Percentiles rank a stretch among this genome's conserved stretches.
These are phyloP conservation scores for Agonopterix heracliana DNA, from an alignment of 2,888 invertebrate genomes.

Conservation along the genomic window DNA sequence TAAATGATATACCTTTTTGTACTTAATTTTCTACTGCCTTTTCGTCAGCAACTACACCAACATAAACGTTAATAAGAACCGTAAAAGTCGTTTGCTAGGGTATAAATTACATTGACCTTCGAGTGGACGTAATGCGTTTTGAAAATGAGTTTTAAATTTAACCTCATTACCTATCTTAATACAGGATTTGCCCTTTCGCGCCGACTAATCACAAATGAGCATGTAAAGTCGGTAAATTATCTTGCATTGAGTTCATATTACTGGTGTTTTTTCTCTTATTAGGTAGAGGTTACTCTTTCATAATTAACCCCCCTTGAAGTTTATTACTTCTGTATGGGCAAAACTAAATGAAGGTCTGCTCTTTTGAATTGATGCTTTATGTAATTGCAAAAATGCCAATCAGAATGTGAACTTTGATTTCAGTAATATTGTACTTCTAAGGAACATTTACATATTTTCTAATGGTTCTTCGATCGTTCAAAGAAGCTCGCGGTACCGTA, in stretches of 20 bases:
- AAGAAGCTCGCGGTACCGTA: too few relatives aligned
- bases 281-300: constrained; percentile 64
- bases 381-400: constrained; percentile 31
- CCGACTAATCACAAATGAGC: constrained; percentile 75
- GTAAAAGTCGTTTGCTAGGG: constrained; percentile 44
- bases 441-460: too few relatives aligned
- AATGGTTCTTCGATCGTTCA: too few relatives aligned
- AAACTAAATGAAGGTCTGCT: constrained; percentile 53
- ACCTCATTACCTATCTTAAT: constrained; percentile 77
- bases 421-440: too few relatives aligned
- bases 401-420: constrained; percentile 9
- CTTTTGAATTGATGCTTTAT: constrained; percentile 43
- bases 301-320: constrained; percentile 73
- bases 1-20: constrained; percentile 67
- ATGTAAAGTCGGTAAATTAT: constrained; percentile 75
- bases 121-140: constrained; percentile 38
- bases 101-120: constrained; percentile 40
- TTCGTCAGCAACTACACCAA: constrained; percentile 58
- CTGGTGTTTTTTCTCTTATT: constrained; percentile 61
- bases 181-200: constrained; percentile 76
- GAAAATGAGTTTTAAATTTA: constrained; percentile 48
- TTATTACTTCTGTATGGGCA: constrained; percentile 70
- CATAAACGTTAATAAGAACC: constrained; percentile 42
- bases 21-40: constrained; percentile 69
- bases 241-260: constrained; percentile 70